Evolutionary conservation across 2,888 invertebrate species (phyloP).

Genomic region (Habrosyne pyritoides): DNA sequence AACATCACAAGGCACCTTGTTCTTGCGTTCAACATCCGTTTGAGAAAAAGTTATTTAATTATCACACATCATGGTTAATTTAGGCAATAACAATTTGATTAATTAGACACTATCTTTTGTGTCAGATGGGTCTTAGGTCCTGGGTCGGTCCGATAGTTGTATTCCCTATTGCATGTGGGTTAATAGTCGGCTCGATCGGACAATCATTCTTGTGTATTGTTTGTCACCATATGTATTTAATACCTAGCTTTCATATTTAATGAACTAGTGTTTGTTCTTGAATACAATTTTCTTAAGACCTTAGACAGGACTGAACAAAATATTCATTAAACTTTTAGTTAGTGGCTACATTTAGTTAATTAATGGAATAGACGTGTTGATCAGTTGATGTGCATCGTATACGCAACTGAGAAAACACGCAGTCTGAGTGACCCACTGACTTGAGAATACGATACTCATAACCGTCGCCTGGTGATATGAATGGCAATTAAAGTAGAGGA

Average conservation of each 20-base stretch:
- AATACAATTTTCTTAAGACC: not conserved
- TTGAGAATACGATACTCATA: slow-evolving; percentile 28
- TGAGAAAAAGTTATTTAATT: slow-evolving; percentile 15
- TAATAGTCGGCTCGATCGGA: slow-evolving; percentile 38
- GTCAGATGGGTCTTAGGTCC: slow-evolving; percentile 59
- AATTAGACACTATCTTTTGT: slow-evolving; percentile 55
- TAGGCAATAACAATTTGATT: slow-evolving; percentile 47
- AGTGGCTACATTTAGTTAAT: not conserved
- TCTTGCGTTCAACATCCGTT: too few species aligned
- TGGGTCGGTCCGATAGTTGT: slow-evolving; percentile 56
- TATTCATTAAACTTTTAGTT: too few species aligned
- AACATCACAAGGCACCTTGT: too few species aligned
- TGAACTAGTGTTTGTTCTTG: not conserved
- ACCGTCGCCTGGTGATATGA: slow-evolving; percentile 21
- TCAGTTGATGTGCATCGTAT: slow-evolving; percentile 18
- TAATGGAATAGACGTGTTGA: slow-evolving; percentile 5
- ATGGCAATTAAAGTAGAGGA: slow-evolving; percentile 23
- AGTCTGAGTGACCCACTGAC: slow-evolving; percentile 51
- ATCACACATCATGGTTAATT: slow-evolving; percentile 40
- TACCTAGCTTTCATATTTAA: not conserved
- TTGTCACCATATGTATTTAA: not conserved
- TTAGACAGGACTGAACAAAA: not conserved
- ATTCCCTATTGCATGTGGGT: slow-evolving; percentile 65
- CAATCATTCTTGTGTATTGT: not conserved
- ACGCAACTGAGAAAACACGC: slow-evolving; percentile 22